Conservation (phyloP, 2,113 vertebrate genomes). For the Pycnonotus jocosus region DNA sequence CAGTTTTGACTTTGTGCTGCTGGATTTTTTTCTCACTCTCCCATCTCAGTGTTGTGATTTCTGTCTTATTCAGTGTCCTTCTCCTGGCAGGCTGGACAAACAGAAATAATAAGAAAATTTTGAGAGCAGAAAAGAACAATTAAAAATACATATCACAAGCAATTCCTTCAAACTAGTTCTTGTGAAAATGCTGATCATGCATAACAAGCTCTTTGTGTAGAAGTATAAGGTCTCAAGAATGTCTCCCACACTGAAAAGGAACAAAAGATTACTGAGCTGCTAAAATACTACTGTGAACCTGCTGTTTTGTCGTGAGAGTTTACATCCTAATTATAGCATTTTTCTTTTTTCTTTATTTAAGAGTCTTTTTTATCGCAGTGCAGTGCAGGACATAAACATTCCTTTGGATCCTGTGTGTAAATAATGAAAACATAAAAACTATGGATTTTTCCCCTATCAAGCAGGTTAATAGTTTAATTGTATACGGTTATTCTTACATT, state of each 20-base stretch:
- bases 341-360: constrained; percentile 61
- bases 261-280: constrained; percentile 59
- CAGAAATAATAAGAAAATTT: neutral
- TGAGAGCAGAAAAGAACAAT: neutral
- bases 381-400: constrained; percentile 49
- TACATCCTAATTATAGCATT: constrained; percentile 55
- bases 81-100: neutral
- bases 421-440: constrained; percentile 71
- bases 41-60: neutral
- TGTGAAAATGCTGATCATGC: neutral
- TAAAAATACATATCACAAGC: neutral
- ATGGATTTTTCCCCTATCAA: constrained; percentile 67
- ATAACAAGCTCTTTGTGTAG: neutral
- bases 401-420: constrained; percentile 59
- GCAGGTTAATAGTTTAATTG: constrained; percentile 95
- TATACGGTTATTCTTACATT: constrained; percentile 90
- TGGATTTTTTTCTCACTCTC: neutral
- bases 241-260: constrained; percentile 3
- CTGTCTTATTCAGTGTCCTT: neutral
- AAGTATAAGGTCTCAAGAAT: neutral
- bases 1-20: neutral
- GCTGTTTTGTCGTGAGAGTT: constrained; percentile 15
- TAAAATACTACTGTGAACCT: constrained; percentile 55
- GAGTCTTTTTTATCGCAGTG: constrained; percentile 40
- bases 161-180: neutral